phyloP scores from a whole-genome alignment of 2,113 vertebrate species.

The Thunnus thynnus region DNA sequence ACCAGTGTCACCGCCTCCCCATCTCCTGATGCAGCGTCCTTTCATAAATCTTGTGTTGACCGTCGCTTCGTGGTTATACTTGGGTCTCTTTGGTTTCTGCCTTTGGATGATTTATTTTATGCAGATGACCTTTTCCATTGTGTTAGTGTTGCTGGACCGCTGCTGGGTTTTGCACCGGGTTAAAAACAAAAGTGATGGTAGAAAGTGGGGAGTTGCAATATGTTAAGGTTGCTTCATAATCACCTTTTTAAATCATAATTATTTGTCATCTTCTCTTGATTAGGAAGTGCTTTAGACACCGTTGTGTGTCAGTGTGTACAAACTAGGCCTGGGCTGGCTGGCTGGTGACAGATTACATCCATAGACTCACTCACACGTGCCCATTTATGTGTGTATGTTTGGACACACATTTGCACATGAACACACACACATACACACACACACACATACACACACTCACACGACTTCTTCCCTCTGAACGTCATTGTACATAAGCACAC shows the following conservation, averaged over 20 bases:
- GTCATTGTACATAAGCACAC: conserved; percentile 53
- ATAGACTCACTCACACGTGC: conserved; percentile 49
- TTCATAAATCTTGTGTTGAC: conserved; percentile 25
- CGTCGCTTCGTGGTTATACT: not conserved
- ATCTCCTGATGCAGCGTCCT: conserved; percentile 30
- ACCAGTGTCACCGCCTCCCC: conserved; percentile 9
- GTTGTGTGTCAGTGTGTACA: conserved; percentile 43
- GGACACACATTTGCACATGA: conserved; percentile 59
- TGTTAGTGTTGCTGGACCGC: conserved; percentile 42
- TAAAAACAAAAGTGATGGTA: conserved; percentile 37
- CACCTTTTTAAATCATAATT: conserved; percentile 39
- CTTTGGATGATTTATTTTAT: conserved; percentile 35
- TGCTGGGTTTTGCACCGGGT: conserved; percentile 50
- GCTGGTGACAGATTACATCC: conserved; percentile 57
- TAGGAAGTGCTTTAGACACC: conserved; percentile 72
- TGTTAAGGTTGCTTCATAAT: conserved; percentile 56
- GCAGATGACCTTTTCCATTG: conserved; percentile 27
- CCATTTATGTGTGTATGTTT: conserved; percentile 30
- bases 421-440: conserved; percentile 6
- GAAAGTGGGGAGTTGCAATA: conserved; percentile 65
- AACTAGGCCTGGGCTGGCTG: conserved; percentile 44
- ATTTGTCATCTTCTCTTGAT: conserved; percentile 43
- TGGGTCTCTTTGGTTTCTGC: conserved; percentile 11
- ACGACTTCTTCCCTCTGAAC: conserved; percentile 10
- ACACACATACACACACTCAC: too few relatives aligned